phyloP scores from a whole-genome alignment of 2,113 vertebrate species.

The Prietella phreatophila region DNA sequence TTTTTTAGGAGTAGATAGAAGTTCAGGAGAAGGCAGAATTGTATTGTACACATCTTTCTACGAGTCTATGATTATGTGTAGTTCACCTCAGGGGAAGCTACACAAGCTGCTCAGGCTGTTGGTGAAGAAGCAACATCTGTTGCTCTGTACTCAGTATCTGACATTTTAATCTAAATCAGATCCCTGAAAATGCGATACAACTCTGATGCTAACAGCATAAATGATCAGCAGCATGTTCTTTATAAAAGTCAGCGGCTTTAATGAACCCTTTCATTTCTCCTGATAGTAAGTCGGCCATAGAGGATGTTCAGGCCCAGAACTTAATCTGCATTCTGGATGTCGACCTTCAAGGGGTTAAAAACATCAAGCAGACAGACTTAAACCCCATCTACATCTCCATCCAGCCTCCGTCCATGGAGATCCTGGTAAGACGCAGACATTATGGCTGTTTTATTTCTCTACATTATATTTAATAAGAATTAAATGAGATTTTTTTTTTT shows the following conservation, averaged over 20 bases:
- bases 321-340: conserved; percentile 93
- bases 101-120: too few relatives aligned
- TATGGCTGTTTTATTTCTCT: background rate
- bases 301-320: conserved; percentile 86
- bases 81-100: too few relatives aligned
- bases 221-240: too few relatives aligned
- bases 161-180: too few relatives aligned
- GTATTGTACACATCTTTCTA: background rate
- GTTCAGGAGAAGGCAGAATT: background rate
- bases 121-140: too few relatives aligned
- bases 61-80: background rate
- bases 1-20: background rate
- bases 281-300: conserved; percentile 84
- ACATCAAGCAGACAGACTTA: conserved; percentile 90
- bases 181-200: too few relatives aligned
- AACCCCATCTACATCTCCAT: conserved; percentile 91
- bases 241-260: too few relatives aligned
- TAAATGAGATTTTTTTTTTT: background rate
- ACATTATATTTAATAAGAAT: background rate
- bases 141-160: too few relatives aligned
- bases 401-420: conserved; percentile 86
- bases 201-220: too few relatives aligned
- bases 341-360: conserved; percentile 92
- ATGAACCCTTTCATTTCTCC: background rate
- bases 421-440: conserved; percentile 75